Evolutionary conservation across 2,888 invertebrate genomes (phyloP), one percentile per base, ranked within the genome.

Genomic region (Plebejus melissa): DNA sequence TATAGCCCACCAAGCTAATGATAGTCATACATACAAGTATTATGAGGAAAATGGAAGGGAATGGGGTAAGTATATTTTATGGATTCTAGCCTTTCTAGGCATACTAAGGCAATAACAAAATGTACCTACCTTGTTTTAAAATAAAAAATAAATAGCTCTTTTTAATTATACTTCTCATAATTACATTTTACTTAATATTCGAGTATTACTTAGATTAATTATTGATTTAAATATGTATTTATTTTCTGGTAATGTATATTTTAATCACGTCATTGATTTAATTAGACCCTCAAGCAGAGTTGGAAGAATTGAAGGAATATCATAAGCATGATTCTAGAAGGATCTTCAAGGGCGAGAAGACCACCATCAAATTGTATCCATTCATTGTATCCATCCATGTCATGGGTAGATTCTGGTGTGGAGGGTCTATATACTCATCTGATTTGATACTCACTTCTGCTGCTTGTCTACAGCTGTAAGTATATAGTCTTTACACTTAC

Each of bases 351-450:
- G 93, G 93, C 0, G 88, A 90, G 78, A 81, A 90, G 2, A 90
- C 91, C 1, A 86, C 83, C 0, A 82, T 93, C 76, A 82, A 84
- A 70, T 81, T 87, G 78, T 93, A 90, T 75, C 91, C 92, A 0
- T 93, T 92, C 79, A 90, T 93, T 89, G 90, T 83, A 0, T 90
- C 93, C 0, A 80, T 93, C 1, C 91, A 92, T 74, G 83, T 93
- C 1, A 88, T 91, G 88, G 90, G 90, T 0, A 80, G 89, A 41
- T 93, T 93, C 80, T 93, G 92, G 92, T 93, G 93, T 76, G 92
- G 92, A 0, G 93, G 91, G 0, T 83, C 82, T 1, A 78, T 93
- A 4, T 88, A 90, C 76, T 88, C 85, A 85, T 80, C 83, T 0
- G 93, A 93, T 70, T 76, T 93, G 38, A 84, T 89, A 11, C 77